Percentiles rank a stretch among this genome's conserved stretches.
Evolutionary conservation across 1,140 invertebrate species (phyloP).

Genomic region (Cheumatopsyche charites): DNA sequence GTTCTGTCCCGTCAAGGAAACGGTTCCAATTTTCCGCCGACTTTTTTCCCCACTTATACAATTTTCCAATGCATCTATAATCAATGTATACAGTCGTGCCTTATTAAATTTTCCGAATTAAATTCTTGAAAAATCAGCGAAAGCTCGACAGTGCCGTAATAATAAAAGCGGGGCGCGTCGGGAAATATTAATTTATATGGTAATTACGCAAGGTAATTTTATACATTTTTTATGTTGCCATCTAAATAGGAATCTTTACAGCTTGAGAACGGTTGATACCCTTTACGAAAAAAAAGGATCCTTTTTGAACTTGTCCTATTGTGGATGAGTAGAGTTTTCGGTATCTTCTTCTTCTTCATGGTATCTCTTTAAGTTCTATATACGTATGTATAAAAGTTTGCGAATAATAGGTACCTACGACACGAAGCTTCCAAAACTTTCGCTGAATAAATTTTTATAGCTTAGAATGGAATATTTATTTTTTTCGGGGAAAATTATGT

Average conservation of each 20-base stretch:
- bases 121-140: no score
- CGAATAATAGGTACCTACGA: constrained; percentile 14
- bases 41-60: no score
- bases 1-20: no score
- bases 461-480: no score
- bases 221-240: constrained; percentile 20
- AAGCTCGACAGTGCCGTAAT: not conserved
- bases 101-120: no score
- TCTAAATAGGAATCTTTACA: constrained; percentile 46
- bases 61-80: no score
- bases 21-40: no score
- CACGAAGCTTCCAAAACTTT: not conserved
- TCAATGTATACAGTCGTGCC: no score
- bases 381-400: constrained; percentile 30
- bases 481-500: no score
- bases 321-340: constrained; percentile 32
- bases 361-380: constrained; percentile 30
- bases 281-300: constrained; percentile 34
- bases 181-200: constrained; percentile 25
- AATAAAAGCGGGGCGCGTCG: not conserved
- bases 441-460: no score
- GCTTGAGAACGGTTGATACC: constrained; percentile 39
- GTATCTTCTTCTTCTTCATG: constrained; percentile 22
- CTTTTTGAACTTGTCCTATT: constrained; percentile 44
- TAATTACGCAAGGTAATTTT: constrained; percentile 24